Evolutionary conservation across 37 sponge, comb jelly and placozoan genomes (phyloP).

Genomic region (Spongilla lacustris): DNA sequence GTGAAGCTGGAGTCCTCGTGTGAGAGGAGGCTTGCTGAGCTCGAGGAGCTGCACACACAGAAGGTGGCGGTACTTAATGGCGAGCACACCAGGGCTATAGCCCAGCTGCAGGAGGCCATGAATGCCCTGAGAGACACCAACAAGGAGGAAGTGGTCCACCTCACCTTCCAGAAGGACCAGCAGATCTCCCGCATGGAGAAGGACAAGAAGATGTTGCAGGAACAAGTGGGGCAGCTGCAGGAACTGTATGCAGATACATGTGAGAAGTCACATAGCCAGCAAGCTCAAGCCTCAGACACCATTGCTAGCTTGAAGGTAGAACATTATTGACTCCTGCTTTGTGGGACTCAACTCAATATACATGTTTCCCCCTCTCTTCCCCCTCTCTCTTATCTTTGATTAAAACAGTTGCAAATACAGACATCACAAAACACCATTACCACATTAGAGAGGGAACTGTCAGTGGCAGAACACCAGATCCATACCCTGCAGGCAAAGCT

Average conservation of each 20-base stretch:
- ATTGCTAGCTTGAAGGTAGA: constrained; percentile 18
- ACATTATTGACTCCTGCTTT: too few relatives aligned
- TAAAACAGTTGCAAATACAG: constrained; percentile 35
- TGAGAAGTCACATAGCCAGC: constrained; percentile 39
- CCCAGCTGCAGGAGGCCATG: constrained; percentile 43
- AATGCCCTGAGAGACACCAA: constrained; percentile 4
- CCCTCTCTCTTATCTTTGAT: not conserved
- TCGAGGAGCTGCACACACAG: not conserved
- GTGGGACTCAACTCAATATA: too few relatives aligned
- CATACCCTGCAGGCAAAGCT: constrained; percentile 48
- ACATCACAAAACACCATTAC: constrained; percentile 32
- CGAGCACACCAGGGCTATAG: constrained; percentile 3
- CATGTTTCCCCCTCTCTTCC: not conserved
- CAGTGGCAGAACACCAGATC: constrained; percentile 30
- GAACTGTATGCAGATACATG: constrained; percentile 39
- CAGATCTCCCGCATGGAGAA: constrained; percentile 13
- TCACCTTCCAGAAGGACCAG: constrained; percentile 14
- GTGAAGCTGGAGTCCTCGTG: not conserved
- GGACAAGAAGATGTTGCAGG: constrained; percentile 17
- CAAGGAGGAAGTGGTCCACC: not conserved
- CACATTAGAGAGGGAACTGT: constrained; percentile 38
- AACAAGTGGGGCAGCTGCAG: constrained; percentile 34
- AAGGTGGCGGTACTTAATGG: not conserved
- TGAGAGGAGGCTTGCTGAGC: not conserved
- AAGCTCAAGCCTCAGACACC: constrained; percentile 26